Percentiles rank a stretch among this genome's conserved stretches.
These are phyloP conservation scores for Aleiodes testaceus DNA, from an alignment of 2,888 invertebrate genomes.

Conservation along the genomic window DNA sequence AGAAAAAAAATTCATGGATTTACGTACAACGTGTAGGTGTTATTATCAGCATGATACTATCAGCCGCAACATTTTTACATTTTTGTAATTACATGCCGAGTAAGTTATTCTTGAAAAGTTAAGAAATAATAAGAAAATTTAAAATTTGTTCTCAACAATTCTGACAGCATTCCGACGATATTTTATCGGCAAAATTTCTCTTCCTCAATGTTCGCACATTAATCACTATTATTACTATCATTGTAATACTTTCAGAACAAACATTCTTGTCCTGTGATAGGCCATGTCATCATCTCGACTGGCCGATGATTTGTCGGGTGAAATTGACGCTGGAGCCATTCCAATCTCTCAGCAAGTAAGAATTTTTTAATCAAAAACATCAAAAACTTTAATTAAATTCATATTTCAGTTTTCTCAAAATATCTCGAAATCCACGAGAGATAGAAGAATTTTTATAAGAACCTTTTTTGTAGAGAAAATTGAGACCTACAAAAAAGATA, in stretches of 20 bases:
- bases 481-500: too few relatives aligned
- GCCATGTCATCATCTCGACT: conserved; percentile 83
- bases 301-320: conserved; percentile 87
- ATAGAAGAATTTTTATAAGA: too few relatives aligned
- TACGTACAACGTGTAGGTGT: conserved; percentile 61
- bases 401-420: not conserved
- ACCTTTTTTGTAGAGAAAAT: too few relatives aligned
- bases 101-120: conserved; percentile 57
- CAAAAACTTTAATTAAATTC: too few relatives aligned
- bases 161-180: not conserved
- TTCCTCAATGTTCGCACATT: not conserved
- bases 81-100: conserved; percentile 67
- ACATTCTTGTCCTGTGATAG: conserved; percentile 84
- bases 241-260: conserved; percentile 77
- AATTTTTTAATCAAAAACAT: conserved; percentile 43
- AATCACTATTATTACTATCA: not conserved
- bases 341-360: conserved; percentile 81
- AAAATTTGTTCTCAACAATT: not conserved
- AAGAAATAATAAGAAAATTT: not conserved
- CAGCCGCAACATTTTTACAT: conserved; percentile 68
- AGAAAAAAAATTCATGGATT: too few relatives aligned
- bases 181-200: conserved; percentile 13
- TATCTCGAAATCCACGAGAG: too few relatives aligned
- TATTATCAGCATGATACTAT: conserved; percentile 63
- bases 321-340: conserved; percentile 84